These are phyloP conservation scores for Leptinotarsa haldemani DNA, from an alignment of 2,888 invertebrate species.

Conservation along the genomic window DNA sequence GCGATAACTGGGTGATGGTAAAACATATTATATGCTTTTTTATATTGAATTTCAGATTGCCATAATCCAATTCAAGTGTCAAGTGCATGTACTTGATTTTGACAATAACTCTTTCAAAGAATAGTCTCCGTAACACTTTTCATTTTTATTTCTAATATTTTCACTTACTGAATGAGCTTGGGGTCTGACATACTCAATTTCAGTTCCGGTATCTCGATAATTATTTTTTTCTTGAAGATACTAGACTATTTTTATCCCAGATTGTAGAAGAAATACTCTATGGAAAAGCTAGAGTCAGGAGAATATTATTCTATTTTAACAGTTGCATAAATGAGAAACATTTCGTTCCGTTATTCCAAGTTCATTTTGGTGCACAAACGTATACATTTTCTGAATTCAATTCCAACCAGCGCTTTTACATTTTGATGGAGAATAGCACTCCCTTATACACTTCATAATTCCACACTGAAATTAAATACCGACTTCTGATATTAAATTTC, in stretches of 20 bases:
- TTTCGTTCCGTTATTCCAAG: background rate
- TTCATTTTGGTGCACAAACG: background rate
- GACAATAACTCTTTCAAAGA: too few species aligned
- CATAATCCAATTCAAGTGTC: too few species aligned
- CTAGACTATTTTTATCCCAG: background rate
- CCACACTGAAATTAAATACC: constrained; percentile 42
- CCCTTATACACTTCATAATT: constrained; percentile 41
- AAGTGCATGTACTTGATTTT: too few species aligned
- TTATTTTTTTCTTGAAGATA: background rate
- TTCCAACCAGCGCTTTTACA: constrained; percentile 26
- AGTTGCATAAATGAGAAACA: constrained; percentile 3
- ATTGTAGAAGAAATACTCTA: background rate
- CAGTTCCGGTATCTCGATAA: too few species aligned
- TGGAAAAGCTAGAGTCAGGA: background rate
- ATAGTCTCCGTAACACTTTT: too few species aligned
- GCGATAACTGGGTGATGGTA: too few species aligned
- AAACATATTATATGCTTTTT: too few species aligned
- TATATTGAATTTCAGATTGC: too few species aligned
- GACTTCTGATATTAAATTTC: constrained; percentile 41
- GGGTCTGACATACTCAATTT: too few species aligned
- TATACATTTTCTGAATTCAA: constrained; percentile 25
- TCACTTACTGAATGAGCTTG: too few species aligned
- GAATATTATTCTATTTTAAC: background rate
- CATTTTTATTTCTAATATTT: too few species aligned
- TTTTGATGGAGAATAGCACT: constrained; percentile 28